Conservation (phyloP, 2,113 vertebrate genomes). For the Odocoileus hemionus region DNA sequence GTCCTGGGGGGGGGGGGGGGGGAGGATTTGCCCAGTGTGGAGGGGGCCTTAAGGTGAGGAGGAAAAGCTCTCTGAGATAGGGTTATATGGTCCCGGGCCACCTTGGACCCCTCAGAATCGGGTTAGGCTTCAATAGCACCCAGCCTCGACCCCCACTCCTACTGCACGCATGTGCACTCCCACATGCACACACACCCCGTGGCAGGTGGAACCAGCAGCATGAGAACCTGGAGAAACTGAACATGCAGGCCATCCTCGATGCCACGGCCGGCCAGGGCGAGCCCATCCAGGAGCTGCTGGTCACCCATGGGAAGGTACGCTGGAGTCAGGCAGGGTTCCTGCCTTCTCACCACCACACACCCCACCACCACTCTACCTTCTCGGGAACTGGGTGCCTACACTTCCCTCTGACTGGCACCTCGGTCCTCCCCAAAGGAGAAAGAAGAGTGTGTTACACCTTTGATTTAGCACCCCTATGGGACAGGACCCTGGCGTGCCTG, state of each 20-base stretch:
- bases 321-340: background rate
- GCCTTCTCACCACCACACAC: background rate
- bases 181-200: background rate
- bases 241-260: conserved; percentile 93
- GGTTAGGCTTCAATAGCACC: background rate
- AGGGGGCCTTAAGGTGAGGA: background rate
- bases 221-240: conserved; percentile 92
- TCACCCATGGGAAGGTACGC: conserved; percentile 88
- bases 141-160: background rate
- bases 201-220: conserved; percentile 94
- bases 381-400: background rate
- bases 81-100: too few species aligned
- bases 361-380: background rate
- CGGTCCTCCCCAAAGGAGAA: background rate
- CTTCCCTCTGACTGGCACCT: background rate
- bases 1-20: background rate
- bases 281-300: conserved; percentile 90
- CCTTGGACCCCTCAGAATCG: background rate
- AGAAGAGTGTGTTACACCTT: background rate
- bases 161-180: background rate
- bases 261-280: conserved; percentile 86
- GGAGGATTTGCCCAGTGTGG: background rate
- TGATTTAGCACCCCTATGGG: background rate
- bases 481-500: background rate
- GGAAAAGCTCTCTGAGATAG: background rate